A percentile compares a stretch with the other conserved stretches of the same genome.
These are phyloP conservation scores for Andrena flavipes DNA, from an alignment of 2,888 invertebrate species.

Conservation along the genomic window DNA sequence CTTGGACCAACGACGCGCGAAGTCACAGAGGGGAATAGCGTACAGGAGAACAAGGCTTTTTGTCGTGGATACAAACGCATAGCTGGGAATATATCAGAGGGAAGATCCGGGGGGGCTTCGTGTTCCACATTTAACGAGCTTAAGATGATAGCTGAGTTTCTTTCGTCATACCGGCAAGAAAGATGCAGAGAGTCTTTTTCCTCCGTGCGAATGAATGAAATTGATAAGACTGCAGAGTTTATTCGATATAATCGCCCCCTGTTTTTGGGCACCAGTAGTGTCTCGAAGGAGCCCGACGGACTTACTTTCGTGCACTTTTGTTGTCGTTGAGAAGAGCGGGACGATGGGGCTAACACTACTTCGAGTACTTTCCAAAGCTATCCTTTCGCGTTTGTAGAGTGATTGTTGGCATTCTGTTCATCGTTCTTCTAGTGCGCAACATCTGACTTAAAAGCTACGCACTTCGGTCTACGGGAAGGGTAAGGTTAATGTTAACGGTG, in stretches of 20 bases:
- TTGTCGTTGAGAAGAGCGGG: conserved; percentile 38
- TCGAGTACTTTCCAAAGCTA: conserved; percentile 26
- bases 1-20: conserved; percentile 63
- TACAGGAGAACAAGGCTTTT: conserved; percentile 41
- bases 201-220: conserved; percentile 15
- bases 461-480: conserved; percentile 22
- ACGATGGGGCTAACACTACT: conserved; percentile 6
- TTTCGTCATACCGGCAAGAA: conserved; percentile 17
- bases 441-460: conserved; percentile 4
- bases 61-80: background rate
- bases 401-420: conserved; percentile 20
- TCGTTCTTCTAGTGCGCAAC: conserved; percentile 13
- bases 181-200: conserved; percentile 34
- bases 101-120: conserved; percentile 11
- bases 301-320: background rate
- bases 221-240: background rate
- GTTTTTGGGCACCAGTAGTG: background rate
- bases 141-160: conserved; percentile 50
- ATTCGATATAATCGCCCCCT: background rate
- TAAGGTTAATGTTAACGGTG: background rate
- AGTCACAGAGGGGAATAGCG: conserved; percentile 26
- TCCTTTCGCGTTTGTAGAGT: conserved; percentile 28
- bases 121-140: conserved; percentile 52
- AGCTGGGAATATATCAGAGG: background rate
- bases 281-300: background rate